These are phyloP conservation scores for Sipha maydis DNA, from an alignment of 2,888 invertebrate genomes.

Conservation along the genomic window DNA sequence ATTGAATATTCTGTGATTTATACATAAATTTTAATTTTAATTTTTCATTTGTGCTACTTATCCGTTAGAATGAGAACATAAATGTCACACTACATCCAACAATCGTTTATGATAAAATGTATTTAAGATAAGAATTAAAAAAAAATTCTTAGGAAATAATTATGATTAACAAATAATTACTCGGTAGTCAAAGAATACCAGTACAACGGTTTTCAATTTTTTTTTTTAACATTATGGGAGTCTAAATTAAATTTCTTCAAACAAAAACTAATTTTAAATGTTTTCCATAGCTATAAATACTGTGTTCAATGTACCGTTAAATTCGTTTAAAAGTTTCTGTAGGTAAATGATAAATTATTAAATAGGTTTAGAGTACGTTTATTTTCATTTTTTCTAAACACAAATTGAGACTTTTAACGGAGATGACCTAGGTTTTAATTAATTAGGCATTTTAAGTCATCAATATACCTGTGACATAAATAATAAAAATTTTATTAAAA, in stretches of 20 bases:
- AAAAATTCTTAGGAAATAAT: too few species aligned
- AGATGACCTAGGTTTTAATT: background rate
- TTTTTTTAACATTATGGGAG: background rate
- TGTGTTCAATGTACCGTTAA: background rate
- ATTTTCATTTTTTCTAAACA: background rate
- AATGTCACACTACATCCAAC: too few species aligned
- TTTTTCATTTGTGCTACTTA: too few species aligned
- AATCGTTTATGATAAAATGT: too few species aligned
- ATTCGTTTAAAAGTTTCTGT: background rate
- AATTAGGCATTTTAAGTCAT: background rate
- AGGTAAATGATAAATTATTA: background rate
- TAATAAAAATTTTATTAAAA: background rate
- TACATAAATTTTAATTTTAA: too few species aligned
- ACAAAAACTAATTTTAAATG: background rate
- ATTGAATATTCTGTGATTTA: too few species aligned
- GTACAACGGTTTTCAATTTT: too few species aligned
- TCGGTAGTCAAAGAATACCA: too few species aligned
- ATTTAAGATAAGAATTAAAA: too few species aligned
- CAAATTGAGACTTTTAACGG: background rate
- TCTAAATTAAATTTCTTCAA: background rate
- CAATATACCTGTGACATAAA: background rate
- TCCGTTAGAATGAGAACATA: too few species aligned
- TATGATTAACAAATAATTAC: too few species aligned
- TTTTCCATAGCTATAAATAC: background rate
- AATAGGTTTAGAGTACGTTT: background rate